Percentiles rank a stretch among this genome's conserved stretches.
phyloP scores from a whole-genome alignment of 2,113 vertebrate species.

The Prinia subflava region DNA sequence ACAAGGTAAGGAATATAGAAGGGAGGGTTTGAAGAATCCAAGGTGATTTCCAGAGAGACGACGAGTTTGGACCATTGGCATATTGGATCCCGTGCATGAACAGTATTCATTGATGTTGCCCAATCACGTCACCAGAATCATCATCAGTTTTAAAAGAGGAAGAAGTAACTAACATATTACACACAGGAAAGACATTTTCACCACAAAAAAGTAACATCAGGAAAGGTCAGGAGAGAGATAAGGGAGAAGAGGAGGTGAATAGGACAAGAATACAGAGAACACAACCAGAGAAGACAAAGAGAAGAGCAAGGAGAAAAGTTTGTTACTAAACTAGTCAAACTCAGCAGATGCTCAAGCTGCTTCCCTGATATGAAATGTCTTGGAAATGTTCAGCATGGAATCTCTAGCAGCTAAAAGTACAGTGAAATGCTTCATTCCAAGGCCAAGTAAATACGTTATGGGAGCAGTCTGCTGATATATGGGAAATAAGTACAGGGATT shows the following conservation, averaged over 20 bases:
- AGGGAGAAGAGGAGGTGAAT: neutral
- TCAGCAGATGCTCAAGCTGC: neutral
- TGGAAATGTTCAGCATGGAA: neutral
- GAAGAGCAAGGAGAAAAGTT: neutral
- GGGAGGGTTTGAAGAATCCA: conserved; percentile 18
- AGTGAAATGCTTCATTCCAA: neutral
- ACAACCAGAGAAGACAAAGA: conserved; percentile 9
- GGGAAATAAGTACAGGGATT: neutral
- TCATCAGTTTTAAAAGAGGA: conserved; percentile 1
- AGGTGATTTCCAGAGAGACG: conserved; percentile 11
- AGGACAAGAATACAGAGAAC: neutral
- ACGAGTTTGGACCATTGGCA: neutral
- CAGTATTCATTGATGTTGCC: neutral
- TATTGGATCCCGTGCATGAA: neutral
- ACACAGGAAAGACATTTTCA: conserved; percentile 39
- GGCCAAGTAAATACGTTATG: neutral
- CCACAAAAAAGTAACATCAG: neutral
- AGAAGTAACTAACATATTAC: conserved; percentile 28
- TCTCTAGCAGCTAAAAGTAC: neutral
- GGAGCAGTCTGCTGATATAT: neutral
- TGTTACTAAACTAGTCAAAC: neutral
- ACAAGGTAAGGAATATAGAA: neutral
- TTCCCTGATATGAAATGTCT: neutral
- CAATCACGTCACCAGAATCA: conserved; percentile 6
- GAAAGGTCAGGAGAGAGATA: neutral